Conservation (phyloP, 2,888 invertebrate genomes). For the Noctua janthina region DNA sequence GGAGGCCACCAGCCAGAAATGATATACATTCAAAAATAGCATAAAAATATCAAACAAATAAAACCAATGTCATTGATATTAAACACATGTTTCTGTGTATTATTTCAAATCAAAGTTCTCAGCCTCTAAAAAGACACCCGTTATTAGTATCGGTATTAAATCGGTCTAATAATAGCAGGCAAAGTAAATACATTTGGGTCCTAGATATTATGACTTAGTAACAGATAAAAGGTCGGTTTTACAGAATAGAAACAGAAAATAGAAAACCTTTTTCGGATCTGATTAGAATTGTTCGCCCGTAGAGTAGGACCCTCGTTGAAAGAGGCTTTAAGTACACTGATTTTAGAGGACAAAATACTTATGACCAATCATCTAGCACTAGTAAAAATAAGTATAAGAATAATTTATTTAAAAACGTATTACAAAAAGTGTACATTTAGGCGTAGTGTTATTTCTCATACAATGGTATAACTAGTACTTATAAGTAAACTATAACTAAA, state of each 20-base stretch:
- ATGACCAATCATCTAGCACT: neutral
- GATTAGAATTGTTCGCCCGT: neutral
- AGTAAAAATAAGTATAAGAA: neutral
- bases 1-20: too few relatives aligned
- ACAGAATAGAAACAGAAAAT: conserved; percentile 10
- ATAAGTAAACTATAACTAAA: too few relatives aligned
- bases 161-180: neutral
- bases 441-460: too few relatives aligned
- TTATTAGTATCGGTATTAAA: neutral
- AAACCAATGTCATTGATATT: neutral
- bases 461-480: too few relatives aligned
- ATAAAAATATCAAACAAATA: neutral
- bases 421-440: too few relatives aligned
- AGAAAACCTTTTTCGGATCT: conserved; percentile 2
- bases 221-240: neutral
- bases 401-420: too few relatives aligned
- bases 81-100: neutral
- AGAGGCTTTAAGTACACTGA: too few relatives aligned
- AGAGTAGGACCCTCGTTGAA: conserved; percentile 5
- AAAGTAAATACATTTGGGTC: neutral
- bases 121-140: neutral
- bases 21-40: too few relatives aligned
- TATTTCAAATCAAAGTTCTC: neutral
- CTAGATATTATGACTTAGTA: neutral
- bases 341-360: conserved; percentile 2